A percentile compares a stretch with the other conserved stretches of the same genome.
Conservation (phyloP, 2,888 invertebrate genomes). For the Lasioglossum pauxillum region DNA sequence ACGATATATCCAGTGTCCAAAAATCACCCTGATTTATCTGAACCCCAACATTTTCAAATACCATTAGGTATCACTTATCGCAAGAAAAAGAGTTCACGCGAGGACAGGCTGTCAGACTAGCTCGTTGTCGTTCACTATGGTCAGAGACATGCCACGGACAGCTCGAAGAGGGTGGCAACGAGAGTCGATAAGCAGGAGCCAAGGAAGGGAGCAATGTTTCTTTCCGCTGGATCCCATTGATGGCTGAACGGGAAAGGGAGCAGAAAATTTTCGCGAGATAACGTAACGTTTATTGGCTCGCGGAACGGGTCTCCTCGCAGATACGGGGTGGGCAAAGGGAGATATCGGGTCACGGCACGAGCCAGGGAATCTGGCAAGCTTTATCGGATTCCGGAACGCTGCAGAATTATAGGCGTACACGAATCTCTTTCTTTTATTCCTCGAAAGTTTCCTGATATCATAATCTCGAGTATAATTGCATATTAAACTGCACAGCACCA, state of each 20-base stretch:
- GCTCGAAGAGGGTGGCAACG: constrained; percentile 8
- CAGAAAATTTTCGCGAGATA: constrained; percentile 43
- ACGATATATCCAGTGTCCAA: not conserved
- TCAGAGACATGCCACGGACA: constrained; percentile 14
- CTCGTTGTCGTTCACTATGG: not conserved
- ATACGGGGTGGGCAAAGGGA: constrained; percentile 42
- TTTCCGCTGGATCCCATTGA: constrained; percentile 28
- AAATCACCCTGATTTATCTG: not conserved
- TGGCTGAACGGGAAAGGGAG: not conserved
- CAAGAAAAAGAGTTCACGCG: not conserved
- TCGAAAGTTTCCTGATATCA: not conserved
- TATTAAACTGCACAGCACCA: not conserved
- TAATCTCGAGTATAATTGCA: not conserved
- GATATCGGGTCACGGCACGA: constrained; percentile 60
- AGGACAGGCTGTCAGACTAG: not conserved
- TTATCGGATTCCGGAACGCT: constrained; percentile 49
- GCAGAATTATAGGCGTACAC: constrained; percentile 31
- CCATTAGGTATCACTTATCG: too few relatives aligned
- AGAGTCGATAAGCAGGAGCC: constrained; percentile 29
- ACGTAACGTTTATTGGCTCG: constrained; percentile 60
- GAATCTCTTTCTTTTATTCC: not conserved
- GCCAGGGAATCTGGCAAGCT: constrained; percentile 22
- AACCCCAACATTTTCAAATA: not conserved
- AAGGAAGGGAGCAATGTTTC: constrained; percentile 39
- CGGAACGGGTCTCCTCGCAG: constrained; percentile 28